Base-by-base conservation (phyloP, 30 jellyfish, hydroid and myxozoan genomes). In the Aurelia aurita region DNA sequence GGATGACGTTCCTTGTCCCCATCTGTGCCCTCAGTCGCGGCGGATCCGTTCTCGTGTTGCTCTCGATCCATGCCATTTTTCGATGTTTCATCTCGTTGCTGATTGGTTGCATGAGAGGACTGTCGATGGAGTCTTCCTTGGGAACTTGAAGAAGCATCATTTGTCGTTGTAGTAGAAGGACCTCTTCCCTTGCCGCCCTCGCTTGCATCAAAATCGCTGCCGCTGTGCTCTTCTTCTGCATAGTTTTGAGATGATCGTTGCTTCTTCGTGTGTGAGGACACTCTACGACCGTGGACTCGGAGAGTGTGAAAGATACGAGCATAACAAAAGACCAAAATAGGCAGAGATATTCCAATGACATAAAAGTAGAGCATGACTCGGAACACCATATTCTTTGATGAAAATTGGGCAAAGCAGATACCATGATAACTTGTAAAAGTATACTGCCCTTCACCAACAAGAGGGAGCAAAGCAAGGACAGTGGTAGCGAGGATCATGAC, bases 401-500 rank as follows among this genome's bases (percentile, higher is more conserved):
- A 61, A 10, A 19, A 71, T 14, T 39, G 7, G 51, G 51, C 51
- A 39, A 61, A 61, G 69, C 73, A 61, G 8, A 61, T 61, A 18
- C 73, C 73, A 22, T 61, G 73, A 22, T 16, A 61, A 19, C 32
- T 19, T 18, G 34, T 16, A 20, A 61, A 61, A 61, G 73, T 22
- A 61, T 61, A 61, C 26, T 39, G 28, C 46, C 73, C 73, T 14
- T 22, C 32, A 20, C 73, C 73, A 22, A 61, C 28, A 16, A 61
- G 28, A 18, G 73, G 73, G 6, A 61, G 32, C 32, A 22, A 18
- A 2, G 32, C 27, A 22, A 61, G 19, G 32, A 61, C 21, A 3
- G 32, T 31, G 13, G 73, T 22, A 18, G 73, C 32, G 73, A 39
- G 5, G 16, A 18, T 31, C 32, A 61, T 61, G 46, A 61, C 4